Evolutionary conservation across 2,797 vertebrate genomes (phyloP).

Genomic region (Tenualosa ilisha): DNA sequence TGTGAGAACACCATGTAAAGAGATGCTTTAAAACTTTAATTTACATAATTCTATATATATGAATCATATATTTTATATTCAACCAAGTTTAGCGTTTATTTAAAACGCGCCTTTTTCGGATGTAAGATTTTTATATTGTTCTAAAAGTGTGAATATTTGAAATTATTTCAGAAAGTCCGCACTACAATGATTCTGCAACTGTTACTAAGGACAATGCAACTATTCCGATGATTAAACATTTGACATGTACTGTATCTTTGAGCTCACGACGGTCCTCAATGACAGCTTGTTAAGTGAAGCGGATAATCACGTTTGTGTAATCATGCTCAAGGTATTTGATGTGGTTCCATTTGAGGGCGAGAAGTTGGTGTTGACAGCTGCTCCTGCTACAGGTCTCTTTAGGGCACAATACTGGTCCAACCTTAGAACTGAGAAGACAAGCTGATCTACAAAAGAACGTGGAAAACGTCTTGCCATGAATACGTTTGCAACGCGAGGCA

Average conservation of each 20-base stretch:
- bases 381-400: background rate
- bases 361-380: background rate
- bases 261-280: background rate
- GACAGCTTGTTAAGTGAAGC: background rate
- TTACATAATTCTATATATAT: background rate
- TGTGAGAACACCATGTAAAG: background rate
- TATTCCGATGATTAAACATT: background rate
- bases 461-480: background rate
- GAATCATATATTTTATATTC: background rate
- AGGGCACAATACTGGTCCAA: background rate
- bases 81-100: background rate
- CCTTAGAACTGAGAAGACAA: background rate
- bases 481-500: background rate
- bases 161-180: too few species aligned
- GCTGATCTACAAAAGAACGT: background rate
- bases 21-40: background rate
- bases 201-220: background rate
- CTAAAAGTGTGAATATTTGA: too few species aligned
- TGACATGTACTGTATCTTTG: background rate
- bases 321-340: background rate
- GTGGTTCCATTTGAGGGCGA: background rate
- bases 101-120: background rate
- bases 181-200: background rate
- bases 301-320: slow-evolving; percentile 5
- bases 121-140: too few species aligned